A percentile compares a stretch with the other conserved stretches of the same genome.
Evolutionary conservation across 1,140 invertebrate genomes (phyloP).

Genomic region (Sarcophaga peregrina): DNA sequence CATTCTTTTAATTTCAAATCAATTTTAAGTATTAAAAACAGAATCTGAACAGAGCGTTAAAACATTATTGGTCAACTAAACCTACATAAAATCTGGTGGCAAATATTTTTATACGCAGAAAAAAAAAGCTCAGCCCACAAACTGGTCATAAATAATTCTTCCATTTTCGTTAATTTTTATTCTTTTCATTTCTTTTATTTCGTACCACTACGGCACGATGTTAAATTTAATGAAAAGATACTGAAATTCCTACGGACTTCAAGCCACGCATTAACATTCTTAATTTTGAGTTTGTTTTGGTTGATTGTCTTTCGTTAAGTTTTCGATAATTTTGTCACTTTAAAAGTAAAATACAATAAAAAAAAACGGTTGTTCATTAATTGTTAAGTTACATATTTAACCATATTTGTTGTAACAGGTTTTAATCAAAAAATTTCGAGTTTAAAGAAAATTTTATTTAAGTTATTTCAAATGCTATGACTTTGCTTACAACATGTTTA

Average conservation of each 20-base stretch:
- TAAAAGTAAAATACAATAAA: neutral
- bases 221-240: too few species aligned
- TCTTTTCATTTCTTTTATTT: neutral
- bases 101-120: neutral
- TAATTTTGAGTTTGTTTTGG: neutral
- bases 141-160: conserved; percentile 18
- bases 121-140: neutral
- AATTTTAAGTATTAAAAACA: neutral
- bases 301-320: neutral
- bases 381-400: neutral
- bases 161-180: conserved; percentile 1
- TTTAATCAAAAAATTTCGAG: neutral
- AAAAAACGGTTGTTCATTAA: neutral
- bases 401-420: neutral
- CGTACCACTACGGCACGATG: too few species aligned
- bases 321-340: neutral
- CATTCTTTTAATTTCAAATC: too few species aligned
- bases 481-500: neutral
- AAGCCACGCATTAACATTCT: neutral
- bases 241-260: neutral
- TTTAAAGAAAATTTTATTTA: neutral
- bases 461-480: neutral
- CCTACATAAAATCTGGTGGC: neutral
- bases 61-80: neutral
- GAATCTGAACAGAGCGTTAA: neutral